phyloP scores from a whole-genome alignment of 2,888 invertebrate genomes.

The Clitarchus hookeri region DNA sequence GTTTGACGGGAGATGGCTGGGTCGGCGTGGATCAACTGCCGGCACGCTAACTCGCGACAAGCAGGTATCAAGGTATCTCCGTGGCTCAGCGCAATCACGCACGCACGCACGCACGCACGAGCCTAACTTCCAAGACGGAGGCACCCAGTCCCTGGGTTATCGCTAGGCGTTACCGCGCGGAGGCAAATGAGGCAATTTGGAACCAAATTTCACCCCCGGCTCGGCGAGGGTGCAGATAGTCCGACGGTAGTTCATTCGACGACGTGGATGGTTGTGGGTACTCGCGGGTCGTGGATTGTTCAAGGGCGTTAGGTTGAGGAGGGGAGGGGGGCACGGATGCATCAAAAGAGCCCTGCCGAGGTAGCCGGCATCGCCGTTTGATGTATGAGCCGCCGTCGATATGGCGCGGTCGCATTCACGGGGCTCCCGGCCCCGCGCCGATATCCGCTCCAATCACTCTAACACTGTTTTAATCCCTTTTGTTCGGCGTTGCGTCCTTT shows the following conservation, averaged over 20 bases:
- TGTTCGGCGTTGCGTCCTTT: neutral
- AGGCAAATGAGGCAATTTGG: neutral
- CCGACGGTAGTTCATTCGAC: neutral
- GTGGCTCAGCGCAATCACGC: too few species aligned
- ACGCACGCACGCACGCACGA: too few species aligned
- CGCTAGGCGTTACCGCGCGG: neutral
- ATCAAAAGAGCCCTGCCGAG: too few species aligned
- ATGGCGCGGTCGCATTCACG: neutral
- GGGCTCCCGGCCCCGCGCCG: too few species aligned
- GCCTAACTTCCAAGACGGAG: too few species aligned
- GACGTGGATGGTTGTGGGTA: neutral
- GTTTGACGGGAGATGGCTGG: too few species aligned
- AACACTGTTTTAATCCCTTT: neutral
- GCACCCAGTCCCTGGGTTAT: too few species aligned
- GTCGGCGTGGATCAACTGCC: too few species aligned
- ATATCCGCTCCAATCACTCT: neutral
- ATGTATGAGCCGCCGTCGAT: neutral
- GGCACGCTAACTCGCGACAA: too few species aligned
- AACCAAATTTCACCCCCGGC: neutral
- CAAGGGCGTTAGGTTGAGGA: neutral
- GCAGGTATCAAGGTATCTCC: too few species aligned
- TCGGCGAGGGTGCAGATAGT: neutral
- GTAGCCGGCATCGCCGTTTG: neutral
- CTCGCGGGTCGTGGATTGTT: neutral
- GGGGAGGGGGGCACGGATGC: neutral